Conservation (phyloP, 2,113 vertebrate genomes). For the Poecilia latipinna region DNA sequence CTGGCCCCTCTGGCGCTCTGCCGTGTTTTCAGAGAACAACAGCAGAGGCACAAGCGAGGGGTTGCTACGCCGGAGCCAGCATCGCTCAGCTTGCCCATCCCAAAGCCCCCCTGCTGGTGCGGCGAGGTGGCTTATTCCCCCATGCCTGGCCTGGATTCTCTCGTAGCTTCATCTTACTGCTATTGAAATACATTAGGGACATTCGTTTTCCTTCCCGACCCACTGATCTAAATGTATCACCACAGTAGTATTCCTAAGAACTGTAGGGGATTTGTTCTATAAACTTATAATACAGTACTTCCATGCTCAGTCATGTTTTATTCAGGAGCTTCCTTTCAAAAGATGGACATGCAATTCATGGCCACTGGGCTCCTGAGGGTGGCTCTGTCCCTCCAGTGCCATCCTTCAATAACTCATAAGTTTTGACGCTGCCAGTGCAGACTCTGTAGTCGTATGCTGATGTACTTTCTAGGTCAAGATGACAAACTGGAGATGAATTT, state of each 20-base stretch:
- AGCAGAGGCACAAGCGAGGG: slow-evolving; percentile 30
- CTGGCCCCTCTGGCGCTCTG: slow-evolving; percentile 40
- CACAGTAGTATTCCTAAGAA: slow-evolving; percentile 76
- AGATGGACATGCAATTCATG: slow-evolving; percentile 42
- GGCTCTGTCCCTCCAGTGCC: slow-evolving; percentile 18
- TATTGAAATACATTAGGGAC: slow-evolving; percentile 73
- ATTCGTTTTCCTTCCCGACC: slow-evolving; percentile 52
- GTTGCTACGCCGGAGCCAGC: slow-evolving; percentile 18
- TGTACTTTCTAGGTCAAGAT: slow-evolving; percentile 12
- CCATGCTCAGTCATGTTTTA: slow-evolving; percentile 74
- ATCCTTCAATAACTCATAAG: slow-evolving; percentile 23
- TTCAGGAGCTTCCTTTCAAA: slow-evolving; percentile 71
- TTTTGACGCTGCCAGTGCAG: slow-evolving; percentile 21
- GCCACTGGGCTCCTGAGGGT: slow-evolving; percentile 35
- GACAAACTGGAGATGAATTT: not conserved
- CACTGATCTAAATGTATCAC: slow-evolving; percentile 74
- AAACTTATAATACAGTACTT: slow-evolving; percentile 77
- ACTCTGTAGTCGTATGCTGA: slow-evolving; percentile 19
- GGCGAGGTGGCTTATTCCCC: slow-evolving; percentile 29
- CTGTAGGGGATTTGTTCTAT: slow-evolving; percentile 72
- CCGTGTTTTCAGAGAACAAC: slow-evolving; percentile 31
- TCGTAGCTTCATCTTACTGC: slow-evolving; percentile 41
- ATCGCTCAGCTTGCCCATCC: slow-evolving; percentile 43
- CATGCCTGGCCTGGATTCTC: slow-evolving; percentile 68
- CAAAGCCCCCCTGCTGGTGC: slow-evolving; percentile 25